A percentile compares a stretch with the other conserved stretches of the same genome.
Evolutionary conservation across 1,140 invertebrate species (phyloP).

Genomic region (Schmidtea mediterranea): DNA sequence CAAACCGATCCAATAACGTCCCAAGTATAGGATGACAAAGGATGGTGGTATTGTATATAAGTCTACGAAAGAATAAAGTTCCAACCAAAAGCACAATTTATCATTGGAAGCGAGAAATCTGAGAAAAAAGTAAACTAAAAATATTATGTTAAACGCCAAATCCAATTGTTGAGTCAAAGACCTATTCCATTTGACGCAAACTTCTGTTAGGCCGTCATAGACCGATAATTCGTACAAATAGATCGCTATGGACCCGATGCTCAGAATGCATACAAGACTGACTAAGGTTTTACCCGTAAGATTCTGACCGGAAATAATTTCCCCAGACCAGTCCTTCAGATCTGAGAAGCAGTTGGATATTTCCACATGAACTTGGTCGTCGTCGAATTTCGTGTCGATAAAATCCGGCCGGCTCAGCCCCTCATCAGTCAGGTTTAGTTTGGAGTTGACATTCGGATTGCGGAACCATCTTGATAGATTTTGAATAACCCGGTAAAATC

Average conservation of each 20-base stretch:
- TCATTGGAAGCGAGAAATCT: conserved; percentile 97
- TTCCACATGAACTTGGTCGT: no score
- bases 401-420: no score
- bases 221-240: conserved; percentile 12
- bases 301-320: conserved; percentile 95
- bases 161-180: conserved; percentile 99
- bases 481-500: no score
- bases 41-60: conserved; percentile 99
- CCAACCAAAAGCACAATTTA: conserved; percentile 99
- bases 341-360: no score
- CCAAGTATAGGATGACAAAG: conserved; percentile 98
- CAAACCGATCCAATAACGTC: conserved; percentile 97
- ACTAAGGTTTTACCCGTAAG: conserved; percentile 80
- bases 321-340: conserved; percentile 83
- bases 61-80: conserved; percentile 99
- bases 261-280: conserved; percentile 69
- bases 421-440: no score
- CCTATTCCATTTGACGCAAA: conserved; percentile 89
- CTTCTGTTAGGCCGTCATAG: conserved; percentile 54
- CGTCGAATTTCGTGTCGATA: no score
- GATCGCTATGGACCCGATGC: conserved; percentile 54
- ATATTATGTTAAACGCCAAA: conserved; percentile 99
- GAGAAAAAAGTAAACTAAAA: conserved; percentile 99
- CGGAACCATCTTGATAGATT: no score
- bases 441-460: no score